Evolutionary conservation across 2,888 invertebrate species (phyloP).

Genomic region (Drosophila nigritarsus): DNA sequence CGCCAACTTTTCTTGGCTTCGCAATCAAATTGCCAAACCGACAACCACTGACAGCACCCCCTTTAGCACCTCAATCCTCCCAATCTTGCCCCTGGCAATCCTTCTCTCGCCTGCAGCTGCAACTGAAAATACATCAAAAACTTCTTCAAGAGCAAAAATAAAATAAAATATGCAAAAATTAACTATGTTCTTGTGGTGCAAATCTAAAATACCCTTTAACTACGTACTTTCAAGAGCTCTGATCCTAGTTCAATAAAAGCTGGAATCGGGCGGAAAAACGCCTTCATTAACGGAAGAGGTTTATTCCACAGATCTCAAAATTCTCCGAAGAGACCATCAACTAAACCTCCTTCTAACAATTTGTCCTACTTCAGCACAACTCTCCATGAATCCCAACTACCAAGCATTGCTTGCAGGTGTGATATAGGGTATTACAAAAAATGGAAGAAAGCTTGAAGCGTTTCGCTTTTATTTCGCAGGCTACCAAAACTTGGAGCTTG

Average conservation of each 20-base stretch:
- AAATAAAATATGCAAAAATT: neutral
- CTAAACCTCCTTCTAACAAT: too few species aligned
- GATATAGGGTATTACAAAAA: slow-evolving; percentile 38
- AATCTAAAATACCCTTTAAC: neutral
- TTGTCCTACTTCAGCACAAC: neutral
- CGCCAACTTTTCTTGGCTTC: slow-evolving; percentile 44
- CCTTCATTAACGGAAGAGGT: neutral
- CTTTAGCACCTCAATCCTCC: slow-evolving; percentile 1
- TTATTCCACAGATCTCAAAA: neutral
- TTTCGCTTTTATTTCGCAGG: slow-evolving; percentile 43
- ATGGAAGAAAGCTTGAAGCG: slow-evolving; percentile 54
- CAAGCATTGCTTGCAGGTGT: too few species aligned
- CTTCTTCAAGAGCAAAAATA: slow-evolving; percentile 2
- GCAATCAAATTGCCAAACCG: slow-evolving; percentile 59
- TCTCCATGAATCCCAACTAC: neutral
- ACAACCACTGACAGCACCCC: slow-evolving; percentile 32
- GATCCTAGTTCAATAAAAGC: neutral
- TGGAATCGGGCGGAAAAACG: neutral
- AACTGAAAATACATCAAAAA: slow-evolving; percentile 50
- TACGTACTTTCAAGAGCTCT: neutral
- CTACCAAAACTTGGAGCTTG: slow-evolving; percentile 23
- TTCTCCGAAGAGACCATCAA: neutral
- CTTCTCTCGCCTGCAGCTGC: slow-evolving; percentile 31
- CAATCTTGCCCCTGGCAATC: neutral
- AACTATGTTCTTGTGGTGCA: neutral